These are phyloP conservation scores for Chrysodeixis includens DNA, from an alignment of 2,888 invertebrate species.

Conservation along the genomic window DNA sequence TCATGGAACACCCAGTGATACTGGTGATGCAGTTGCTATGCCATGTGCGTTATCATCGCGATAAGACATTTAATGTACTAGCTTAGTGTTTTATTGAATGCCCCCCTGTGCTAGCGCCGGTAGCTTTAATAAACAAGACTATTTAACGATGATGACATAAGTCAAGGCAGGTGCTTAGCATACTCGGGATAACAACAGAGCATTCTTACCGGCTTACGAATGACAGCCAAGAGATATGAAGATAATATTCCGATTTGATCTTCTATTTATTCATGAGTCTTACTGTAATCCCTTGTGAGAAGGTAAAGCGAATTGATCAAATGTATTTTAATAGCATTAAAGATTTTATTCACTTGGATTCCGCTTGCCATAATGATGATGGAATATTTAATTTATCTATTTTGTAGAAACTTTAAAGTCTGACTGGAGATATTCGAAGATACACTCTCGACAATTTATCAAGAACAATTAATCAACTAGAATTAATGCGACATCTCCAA, in stretches of 20 bases:
- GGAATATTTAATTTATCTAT: neutral
- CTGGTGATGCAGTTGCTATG: constrained; percentile 6
- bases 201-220: constrained; percentile 39
- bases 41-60: neutral
- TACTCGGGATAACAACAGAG: constrained; percentile 37
- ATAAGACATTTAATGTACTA: neutral
- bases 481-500: constrained; percentile 19
- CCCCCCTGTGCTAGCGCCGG: constrained; percentile 15
- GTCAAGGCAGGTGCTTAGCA: constrained; percentile 51
- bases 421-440: neutral
- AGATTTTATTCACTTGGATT: neutral
- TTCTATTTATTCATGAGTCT: constrained; percentile 26
- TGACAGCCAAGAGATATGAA: constrained; percentile 13
- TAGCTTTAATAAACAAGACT: constrained; percentile 40
- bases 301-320: neutral
- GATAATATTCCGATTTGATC: constrained; percentile 26
- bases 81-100: constrained; percentile 20
- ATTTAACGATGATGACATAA: constrained; percentile 35
- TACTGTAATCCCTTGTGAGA: neutral
- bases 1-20: neutral
- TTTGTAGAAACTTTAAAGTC: neutral
- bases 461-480: constrained; percentile 24
- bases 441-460: neutral
- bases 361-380: neutral
- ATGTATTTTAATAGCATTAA: neutral